Conservation (phyloP, 2,888 invertebrate genomes). For the Polymixis lichenea region DNA sequence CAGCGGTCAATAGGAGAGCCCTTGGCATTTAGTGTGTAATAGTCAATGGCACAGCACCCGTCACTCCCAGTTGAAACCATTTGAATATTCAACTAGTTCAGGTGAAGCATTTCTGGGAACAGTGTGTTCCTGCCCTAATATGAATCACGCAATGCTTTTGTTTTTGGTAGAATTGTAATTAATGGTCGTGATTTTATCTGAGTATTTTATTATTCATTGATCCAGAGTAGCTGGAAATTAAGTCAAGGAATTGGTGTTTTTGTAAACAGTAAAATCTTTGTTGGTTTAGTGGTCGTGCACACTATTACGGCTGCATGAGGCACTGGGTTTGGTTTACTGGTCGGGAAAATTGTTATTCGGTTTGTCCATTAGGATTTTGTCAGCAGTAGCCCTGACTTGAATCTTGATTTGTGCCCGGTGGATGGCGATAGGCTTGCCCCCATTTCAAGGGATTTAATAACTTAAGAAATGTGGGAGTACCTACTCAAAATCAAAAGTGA, state of each 20-base stretch:
- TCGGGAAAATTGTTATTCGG: background rate
- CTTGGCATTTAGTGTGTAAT: conserved; percentile 66
- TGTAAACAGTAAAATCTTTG: conserved; percentile 2
- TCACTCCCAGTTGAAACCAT: conserved; percentile 56
- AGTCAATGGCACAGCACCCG: conserved; percentile 40
- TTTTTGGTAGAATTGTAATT: conserved; percentile 46
- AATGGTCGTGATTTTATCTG: conserved; percentile 32
- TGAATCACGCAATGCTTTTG: conserved; percentile 53
- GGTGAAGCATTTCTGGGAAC: conserved; percentile 49
- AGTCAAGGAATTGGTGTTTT: background rate
- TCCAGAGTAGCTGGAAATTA: conserved; percentile 7
- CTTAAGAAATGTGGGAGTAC: background rate
- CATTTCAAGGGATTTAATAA: background rate
- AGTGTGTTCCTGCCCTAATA: conserved; percentile 21
- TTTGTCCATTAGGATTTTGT: background rate
- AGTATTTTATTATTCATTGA: conserved; percentile 41
- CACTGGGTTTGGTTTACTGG: background rate
- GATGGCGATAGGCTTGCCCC: background rate
- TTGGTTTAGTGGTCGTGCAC: too few relatives aligned
- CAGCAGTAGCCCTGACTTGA: too few relatives aligned
- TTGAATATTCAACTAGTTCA: conserved; percentile 65
- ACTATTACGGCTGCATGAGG: background rate
- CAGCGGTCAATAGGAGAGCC: conserved; percentile 63
- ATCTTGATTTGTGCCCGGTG: background rate
- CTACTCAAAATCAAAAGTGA: too few relatives aligned